Conservation (phyloP, 2,113 vertebrate genomes). For the Sander vitreus region DNA sequence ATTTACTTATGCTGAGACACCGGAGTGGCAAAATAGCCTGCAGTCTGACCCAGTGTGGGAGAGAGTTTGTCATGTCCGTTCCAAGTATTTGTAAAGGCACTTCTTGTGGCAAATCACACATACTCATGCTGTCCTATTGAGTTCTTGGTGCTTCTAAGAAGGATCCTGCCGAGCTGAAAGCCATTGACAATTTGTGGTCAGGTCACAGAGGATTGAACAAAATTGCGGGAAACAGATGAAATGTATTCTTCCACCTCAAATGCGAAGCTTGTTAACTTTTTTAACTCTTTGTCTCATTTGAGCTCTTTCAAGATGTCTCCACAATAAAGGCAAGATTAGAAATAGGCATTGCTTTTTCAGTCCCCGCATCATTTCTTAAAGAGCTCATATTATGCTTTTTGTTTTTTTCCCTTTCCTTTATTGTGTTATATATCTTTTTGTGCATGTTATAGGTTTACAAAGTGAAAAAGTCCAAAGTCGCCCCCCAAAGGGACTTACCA, state of each 20-base stretch:
- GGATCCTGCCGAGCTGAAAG: slow-evolving; percentile 34
- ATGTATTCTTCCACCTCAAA: neutral
- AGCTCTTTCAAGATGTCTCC: neutral
- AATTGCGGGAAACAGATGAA: neutral
- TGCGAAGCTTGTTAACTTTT: slow-evolving; percentile 27
- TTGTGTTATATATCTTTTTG: no score
- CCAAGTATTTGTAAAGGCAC: slow-evolving; percentile 21
- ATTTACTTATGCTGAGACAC: slow-evolving; percentile 37
- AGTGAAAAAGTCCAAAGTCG: no score
- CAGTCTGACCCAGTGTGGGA: slow-evolving; percentile 45
- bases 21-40: slow-evolving; percentile 12
- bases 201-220: slow-evolving; percentile 9
- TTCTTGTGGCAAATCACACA: slow-evolving; percentile 42
- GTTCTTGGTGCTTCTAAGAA: slow-evolving; percentile 32
- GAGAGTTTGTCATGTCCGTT: slow-evolving; percentile 19
- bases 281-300: neutral
- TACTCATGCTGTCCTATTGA: slow-evolving; percentile 41
- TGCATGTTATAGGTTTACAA: no score
- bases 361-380: slow-evolving; percentile 15
- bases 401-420: no score
- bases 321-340: neutral
- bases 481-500: no score
- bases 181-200: slow-evolving; percentile 2
- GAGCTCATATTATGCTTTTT: no score
- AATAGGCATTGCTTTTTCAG: neutral